phyloP scores from a whole-genome alignment of 2,888 invertebrate genomes.

The Glaucopsyche alexis region DNA sequence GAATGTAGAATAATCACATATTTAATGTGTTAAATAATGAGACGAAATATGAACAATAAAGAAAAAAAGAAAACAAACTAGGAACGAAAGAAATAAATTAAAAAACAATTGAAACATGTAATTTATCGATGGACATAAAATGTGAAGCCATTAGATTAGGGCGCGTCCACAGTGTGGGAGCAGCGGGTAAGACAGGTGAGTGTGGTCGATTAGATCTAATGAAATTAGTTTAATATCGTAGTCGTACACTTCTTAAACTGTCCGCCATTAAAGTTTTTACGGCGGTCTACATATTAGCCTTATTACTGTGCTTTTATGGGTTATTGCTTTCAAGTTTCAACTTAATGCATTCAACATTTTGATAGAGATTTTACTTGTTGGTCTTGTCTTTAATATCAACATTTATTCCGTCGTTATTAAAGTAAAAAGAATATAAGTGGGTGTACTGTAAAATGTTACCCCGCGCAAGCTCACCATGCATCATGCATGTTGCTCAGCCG shows the following conservation, averaged over 20 bases:
- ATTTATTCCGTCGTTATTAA: background rate
- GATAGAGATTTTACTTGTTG: background rate
- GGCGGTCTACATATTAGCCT: slow-evolving; percentile 2
- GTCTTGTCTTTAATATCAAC: slow-evolving; percentile 13
- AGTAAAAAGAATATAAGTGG: background rate
- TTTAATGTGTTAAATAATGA: background rate
- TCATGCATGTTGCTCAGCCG: slow-evolving; percentile 50
- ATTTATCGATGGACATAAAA: slow-evolving; percentile 47
- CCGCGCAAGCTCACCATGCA: slow-evolving; percentile 39
- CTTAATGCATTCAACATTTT: background rate
- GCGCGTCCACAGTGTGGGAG: slow-evolving; percentile 25
- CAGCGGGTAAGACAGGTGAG: slow-evolving; percentile 31
- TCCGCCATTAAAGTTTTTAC: slow-evolving; percentile 20
- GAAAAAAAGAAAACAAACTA: slow-evolving; percentile 37
- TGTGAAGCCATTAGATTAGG: slow-evolving; percentile 31
- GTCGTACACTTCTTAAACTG: slow-evolving; percentile 26
- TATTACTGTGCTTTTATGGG: slow-evolving; percentile 6
- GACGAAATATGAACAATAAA: slow-evolving; percentile 20
- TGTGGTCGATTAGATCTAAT: slow-evolving; percentile 23
- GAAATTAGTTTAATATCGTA: slow-evolving; percentile 30
- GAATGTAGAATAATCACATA: slow-evolving; percentile 10
- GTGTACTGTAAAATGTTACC: slow-evolving; percentile 10
- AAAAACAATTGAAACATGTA: slow-evolving; percentile 50
- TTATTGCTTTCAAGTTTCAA: background rate
- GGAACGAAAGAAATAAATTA: slow-evolving; percentile 46